Evolutionary conservation across 2,113 vertebrate species (phyloP).

Genomic region (Galemys pyrenaicus): DNA sequence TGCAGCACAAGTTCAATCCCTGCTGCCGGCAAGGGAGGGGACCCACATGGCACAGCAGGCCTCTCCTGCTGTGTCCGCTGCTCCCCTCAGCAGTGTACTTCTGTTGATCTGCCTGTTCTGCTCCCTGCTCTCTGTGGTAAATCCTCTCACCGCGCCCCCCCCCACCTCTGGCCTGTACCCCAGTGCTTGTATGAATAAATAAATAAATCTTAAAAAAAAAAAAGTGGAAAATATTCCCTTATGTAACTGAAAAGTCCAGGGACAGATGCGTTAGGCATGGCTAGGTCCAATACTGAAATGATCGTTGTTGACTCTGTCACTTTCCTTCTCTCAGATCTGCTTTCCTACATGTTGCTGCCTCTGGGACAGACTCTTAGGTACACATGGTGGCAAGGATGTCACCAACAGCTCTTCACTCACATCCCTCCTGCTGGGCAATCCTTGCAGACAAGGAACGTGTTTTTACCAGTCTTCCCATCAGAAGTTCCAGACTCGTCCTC

Average conservation of each 20-base stretch:
- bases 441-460: not conserved
- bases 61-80: too few species aligned
- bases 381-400: not conserved
- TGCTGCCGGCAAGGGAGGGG: too few species aligned
- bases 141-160: too few species aligned
- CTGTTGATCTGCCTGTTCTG: too few species aligned
- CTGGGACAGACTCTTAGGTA: not conserved
- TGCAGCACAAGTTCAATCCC: too few species aligned
- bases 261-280: not conserved
- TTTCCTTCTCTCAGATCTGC: slow-evolving; percentile 13
- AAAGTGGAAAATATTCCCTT: not conserved
- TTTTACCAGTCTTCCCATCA: not conserved
- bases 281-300: not conserved
- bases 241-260: not conserved
- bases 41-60: too few species aligned
- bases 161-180: too few species aligned
- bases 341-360: not conserved
- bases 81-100: too few species aligned
- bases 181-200: too few species aligned
- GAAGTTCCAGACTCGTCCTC: not conserved
- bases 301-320: not conserved
- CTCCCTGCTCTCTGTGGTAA: too few species aligned
- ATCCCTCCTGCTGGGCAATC: not conserved
- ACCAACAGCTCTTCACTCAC: not conserved
- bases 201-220: too few species aligned